Evolutionary conservation across 2,797 vertebrate species (phyloP).

Genomic region (Sciurus vulgaris): DNA sequence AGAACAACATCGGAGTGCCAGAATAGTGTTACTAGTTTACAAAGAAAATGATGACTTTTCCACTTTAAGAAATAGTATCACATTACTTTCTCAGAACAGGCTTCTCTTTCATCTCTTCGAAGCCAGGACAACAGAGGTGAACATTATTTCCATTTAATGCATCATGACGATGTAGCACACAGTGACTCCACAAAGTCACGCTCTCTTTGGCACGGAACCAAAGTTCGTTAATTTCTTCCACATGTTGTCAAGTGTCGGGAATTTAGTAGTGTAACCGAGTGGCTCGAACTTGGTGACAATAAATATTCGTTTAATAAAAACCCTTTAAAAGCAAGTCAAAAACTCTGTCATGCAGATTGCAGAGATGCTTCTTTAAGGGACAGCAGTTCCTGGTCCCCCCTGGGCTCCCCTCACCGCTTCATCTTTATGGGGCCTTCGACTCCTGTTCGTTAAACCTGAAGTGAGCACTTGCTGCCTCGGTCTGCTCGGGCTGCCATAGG

Average conservation of each 20-base stretch:
- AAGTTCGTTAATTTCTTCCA: neutral
- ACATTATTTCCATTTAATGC: neutral
- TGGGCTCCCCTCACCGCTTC: neutral
- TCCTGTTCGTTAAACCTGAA: neutral
- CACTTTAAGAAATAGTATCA: neutral
- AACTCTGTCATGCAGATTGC: neutral
- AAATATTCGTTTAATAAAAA: neutral
- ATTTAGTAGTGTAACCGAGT: neutral
- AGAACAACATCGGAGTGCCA: neutral
- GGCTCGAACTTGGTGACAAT: neutral
- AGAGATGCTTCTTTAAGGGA: neutral
- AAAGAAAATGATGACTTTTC: neutral
- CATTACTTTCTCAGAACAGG: neutral
- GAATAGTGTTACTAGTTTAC: neutral
- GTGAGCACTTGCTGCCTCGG: neutral
- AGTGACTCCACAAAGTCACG: neutral
- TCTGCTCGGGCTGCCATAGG: neutral
- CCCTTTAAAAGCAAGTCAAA: neutral
- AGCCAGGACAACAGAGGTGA: neutral
- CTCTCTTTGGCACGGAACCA: neutral
- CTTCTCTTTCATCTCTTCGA: constrained; percentile 38
- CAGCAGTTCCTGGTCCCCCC: neutral
- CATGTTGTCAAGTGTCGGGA: neutral
- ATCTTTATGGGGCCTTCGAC: neutral
- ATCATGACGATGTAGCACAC: neutral